Conservation (phyloP, 2,888 invertebrate species). For the Choristoneura rosaceana region DNA sequence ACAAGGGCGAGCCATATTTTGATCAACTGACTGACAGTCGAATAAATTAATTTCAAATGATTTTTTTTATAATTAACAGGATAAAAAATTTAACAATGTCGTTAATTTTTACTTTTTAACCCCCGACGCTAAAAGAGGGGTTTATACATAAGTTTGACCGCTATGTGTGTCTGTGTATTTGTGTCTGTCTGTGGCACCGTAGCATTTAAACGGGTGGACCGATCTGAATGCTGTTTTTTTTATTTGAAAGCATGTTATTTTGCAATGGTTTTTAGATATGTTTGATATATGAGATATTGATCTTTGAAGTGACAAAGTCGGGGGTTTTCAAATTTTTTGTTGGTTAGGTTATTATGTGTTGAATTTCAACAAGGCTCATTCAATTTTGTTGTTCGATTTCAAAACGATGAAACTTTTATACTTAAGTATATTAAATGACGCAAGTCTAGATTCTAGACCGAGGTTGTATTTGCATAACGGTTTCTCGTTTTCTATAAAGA, state of each 20-base stretch:
- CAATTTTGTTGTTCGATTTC: no score
- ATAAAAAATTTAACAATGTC: no score
- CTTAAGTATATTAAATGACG: conserved; percentile 15
- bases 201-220: neutral
- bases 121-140: neutral
- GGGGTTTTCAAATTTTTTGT: no score
- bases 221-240: neutral
- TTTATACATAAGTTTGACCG: neutral
- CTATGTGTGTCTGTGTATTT: neutral
- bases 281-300: no score
- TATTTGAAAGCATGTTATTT: neutral
- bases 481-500: conserved; percentile 33
- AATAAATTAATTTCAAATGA: no score
- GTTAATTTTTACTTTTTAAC: neutral
- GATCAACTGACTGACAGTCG: no score
- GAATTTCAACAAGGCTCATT: no score
- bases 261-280: no score
- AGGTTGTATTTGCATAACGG: conserved; percentile 34
- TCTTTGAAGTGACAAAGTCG: no score
- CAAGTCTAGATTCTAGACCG: conserved; percentile 20
- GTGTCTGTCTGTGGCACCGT: neutral
- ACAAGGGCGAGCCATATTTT: no score
- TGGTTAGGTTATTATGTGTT: neutral
- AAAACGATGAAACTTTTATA: no score
- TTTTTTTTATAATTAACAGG: no score